Evolutionary conservation across 1,140 invertebrate species (phyloP), one percentile per base, ranked within the genome.

Genomic region (Trichoplusia ni): DNA sequence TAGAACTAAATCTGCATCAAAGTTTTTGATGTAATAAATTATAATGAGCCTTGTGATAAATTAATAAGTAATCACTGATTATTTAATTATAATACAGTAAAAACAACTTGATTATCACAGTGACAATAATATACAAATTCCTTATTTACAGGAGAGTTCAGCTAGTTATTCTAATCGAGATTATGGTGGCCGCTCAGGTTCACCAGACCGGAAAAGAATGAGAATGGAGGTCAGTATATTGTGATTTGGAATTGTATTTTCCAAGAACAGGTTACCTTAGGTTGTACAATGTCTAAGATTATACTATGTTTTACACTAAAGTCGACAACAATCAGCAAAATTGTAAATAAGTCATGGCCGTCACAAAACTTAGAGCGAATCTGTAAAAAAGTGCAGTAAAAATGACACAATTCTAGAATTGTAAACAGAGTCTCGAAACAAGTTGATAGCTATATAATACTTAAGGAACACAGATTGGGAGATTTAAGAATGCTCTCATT

Each of bases 151-250:
- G 86, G 84, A 89, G 60, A 77, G 70, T 64, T 81, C 85, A 53
- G 71, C 71, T 47, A 81, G 70, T 61, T 90, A 90, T 77, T 82
- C 81, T 54, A 86, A 76, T 46, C 81, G 90, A 59, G 90, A 91
- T 23, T 90, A 91, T 82, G 80, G 84, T 31, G 71, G 78, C 61
- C 67, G 88, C 53, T 84, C 85, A 54, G 88, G 82, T 46, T 91
- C 90, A 60, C 90, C 90, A 59, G 90, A 91, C 46, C 79, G 90
- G 23, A 91, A 91, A 71, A 77, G 90, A 67, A 91, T 91, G 83
- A 90, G 90, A 69, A 84, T 91, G 69, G 90, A 91, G 84, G 90
- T 91, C 71, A 81, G 84, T 86, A 67, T 60, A 16, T 46, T 14
- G 9, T 35, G 18, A 31, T 59, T 18, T n/a, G 6, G 42, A 18